Percentiles rank a stretch among this genome's conserved stretches.
phyloP scores from a whole-genome alignment of 2,113 vertebrate species.

The Cephalophus harveyi region DNA sequence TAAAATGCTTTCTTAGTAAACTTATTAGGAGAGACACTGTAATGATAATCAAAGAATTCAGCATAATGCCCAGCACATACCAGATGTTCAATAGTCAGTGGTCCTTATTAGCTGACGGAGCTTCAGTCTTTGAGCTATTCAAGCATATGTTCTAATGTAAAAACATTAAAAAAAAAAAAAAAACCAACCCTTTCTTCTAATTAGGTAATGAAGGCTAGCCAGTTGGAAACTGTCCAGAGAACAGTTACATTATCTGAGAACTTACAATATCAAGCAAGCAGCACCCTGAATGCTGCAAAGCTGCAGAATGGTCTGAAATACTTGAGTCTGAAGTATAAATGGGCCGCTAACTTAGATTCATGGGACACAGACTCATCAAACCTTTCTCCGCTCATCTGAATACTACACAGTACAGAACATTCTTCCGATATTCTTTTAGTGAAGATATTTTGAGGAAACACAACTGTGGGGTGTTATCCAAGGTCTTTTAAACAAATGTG shows the following conservation, averaged over 20 bases:
- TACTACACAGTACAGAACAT: background rate
- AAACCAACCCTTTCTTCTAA: background rate
- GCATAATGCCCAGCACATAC: background rate
- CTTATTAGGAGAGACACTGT: conserved; percentile 19
- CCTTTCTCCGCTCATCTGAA: background rate
- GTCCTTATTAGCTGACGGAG: background rate
- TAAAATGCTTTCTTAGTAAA: background rate
- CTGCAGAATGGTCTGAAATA: background rate
- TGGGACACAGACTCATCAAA: background rate
- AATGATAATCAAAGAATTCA: conserved; percentile 19
- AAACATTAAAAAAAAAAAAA: background rate
- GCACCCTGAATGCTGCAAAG: background rate
- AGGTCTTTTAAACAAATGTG: conserved; percentile 40
- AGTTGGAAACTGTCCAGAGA: conserved; percentile 20
- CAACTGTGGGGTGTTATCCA: background rate
- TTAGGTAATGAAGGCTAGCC: background rate
- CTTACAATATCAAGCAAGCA: background rate
- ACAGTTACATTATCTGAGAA: background rate
- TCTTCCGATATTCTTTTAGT: background rate
- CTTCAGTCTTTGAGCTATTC: background rate
- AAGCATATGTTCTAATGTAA: conserved; percentile 18
- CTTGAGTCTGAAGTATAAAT: background rate
- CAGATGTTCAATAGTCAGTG: background rate
- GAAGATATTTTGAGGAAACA: conserved; percentile 4
- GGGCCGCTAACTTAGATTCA: background rate